Evolutionary conservation across 1,140 invertebrate genomes (phyloP).

Genomic region (Branchinecta lindahli): DNA sequence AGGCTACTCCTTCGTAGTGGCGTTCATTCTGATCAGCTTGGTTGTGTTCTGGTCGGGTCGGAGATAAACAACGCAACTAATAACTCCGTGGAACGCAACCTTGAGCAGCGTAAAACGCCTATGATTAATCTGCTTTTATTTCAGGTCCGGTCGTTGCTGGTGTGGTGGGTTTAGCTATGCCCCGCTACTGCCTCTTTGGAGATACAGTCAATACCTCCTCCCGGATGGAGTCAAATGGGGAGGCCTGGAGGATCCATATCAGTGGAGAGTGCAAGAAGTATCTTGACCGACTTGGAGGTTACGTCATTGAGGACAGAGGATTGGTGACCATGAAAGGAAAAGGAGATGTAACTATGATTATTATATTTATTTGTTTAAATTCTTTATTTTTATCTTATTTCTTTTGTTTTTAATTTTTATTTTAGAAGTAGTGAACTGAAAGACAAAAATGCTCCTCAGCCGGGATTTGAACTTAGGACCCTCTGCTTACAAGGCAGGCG

Average conservation of each 20-base stretch:
- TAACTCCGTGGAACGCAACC: too few species aligned
- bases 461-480: too few species aligned
- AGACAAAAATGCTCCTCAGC: too few species aligned
- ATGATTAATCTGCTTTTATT: background rate
- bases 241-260: constrained; percentile 70
- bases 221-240: constrained; percentile 80
- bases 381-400: background rate
- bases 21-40: too few species aligned
- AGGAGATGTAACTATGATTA: constrained; percentile 30
- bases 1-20: too few species aligned
- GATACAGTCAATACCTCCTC: constrained; percentile 86
- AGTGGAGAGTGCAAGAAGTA: constrained; percentile 53
- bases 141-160: constrained; percentile 72
- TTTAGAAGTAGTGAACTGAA: too few species aligned
- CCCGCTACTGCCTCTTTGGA: constrained; percentile 72
- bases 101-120: too few species aligned
- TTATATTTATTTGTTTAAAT: constrained; percentile 23
- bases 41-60: too few species aligned
- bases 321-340: constrained; percentile 71
- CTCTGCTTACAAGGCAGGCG: too few species aligned
- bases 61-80: too few species aligned
- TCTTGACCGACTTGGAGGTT: constrained; percentile 60
- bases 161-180: constrained; percentile 78
- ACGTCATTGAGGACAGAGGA: constrained; percentile 63
- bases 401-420: background rate